These are phyloP conservation scores for Anthopleura xanthogrammica DNA, from an alignment of 92 coral and sea anemone species.

Conservation along the genomic window DNA sequence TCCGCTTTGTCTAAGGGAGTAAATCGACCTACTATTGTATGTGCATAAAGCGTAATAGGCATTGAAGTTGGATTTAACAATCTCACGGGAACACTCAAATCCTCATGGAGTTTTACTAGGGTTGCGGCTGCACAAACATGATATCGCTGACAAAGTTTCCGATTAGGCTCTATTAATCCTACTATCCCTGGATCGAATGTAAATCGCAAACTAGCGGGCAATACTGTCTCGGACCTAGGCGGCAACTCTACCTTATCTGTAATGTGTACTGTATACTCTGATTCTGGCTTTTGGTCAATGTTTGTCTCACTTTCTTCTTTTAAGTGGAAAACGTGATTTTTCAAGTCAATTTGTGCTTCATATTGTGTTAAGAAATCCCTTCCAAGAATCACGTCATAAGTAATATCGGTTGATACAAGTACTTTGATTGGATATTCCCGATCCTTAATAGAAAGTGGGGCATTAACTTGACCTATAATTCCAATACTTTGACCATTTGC, in stretches of 20 bases:
- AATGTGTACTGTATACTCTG: background rate
- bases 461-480: conserved; percentile 1
- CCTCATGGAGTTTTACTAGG: background rate
- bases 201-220: background rate
- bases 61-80: conserved; percentile 7
- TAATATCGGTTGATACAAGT: conserved; percentile 1
- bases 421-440: conserved; percentile 1
- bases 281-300: background rate
- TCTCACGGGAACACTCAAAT: background rate
- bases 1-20: background rate
- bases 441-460: background rate
- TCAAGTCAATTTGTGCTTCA: conserved; percentile 16
- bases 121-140: conserved; percentile 18
- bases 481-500: conserved; percentile 14
- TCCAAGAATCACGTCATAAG: conserved; percentile 3
- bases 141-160: conserved; percentile 7
- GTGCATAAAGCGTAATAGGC: background rate
- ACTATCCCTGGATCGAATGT: conserved; percentile 2
- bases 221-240: conserved; percentile 16
- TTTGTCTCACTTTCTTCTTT: background rate
- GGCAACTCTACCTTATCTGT: conserved; percentile 9
- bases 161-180: conserved; percentile 11
- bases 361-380: conserved; percentile 10
- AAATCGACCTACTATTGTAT: background rate
- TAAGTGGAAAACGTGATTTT: background rate